Conservation (phyloP, 2,113 vertebrate species). For the Macquaria ambigua region DNA sequence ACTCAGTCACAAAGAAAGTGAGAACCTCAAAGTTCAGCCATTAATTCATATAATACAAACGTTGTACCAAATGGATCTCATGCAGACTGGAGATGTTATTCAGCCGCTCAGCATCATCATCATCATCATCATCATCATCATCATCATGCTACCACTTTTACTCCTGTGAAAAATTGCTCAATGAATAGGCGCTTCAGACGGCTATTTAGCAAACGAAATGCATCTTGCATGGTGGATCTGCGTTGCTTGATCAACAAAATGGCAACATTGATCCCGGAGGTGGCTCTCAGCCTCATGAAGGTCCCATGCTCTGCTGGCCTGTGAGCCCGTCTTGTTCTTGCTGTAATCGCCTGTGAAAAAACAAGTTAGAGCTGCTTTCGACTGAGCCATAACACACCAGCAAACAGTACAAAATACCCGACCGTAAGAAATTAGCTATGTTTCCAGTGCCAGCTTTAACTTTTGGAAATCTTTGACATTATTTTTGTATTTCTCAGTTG, state of each 20-base stretch:
- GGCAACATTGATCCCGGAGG: conserved; percentile 82
- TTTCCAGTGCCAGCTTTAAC: conserved; percentile 48
- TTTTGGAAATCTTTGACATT: conserved; percentile 25
- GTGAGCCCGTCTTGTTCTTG: conserved; percentile 77
- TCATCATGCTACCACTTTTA: conserved; percentile 73
- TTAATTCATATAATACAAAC: conserved; percentile 66
- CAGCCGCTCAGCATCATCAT: conserved; percentile 63
- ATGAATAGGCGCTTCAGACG: conserved; percentile 82
- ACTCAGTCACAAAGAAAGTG: not conserved
- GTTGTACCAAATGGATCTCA: conserved; percentile 71
- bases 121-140: conserved; percentile 73
- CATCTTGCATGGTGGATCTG: conserved; percentile 82
- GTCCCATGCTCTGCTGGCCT: conserved; percentile 79
- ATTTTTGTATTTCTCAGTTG: conserved; percentile 9
- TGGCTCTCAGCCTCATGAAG: conserved; percentile 76
- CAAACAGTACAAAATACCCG: conserved; percentile 59
- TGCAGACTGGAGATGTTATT: conserved; percentile 74
- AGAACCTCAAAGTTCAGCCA: conserved; percentile 9
- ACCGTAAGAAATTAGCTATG: conserved; percentile 80
- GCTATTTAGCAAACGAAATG: conserved; percentile 78
- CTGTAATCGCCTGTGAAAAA: conserved; percentile 81
- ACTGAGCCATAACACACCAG: conserved; percentile 49
- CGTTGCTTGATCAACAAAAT: conserved; percentile 79
- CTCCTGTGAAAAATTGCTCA: conserved; percentile 79
- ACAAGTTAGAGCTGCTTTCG: conserved; percentile 79